phyloP scores from a whole-genome alignment of 2,113 vertebrate genomes.

The Syngnathus scovelli region DNA sequence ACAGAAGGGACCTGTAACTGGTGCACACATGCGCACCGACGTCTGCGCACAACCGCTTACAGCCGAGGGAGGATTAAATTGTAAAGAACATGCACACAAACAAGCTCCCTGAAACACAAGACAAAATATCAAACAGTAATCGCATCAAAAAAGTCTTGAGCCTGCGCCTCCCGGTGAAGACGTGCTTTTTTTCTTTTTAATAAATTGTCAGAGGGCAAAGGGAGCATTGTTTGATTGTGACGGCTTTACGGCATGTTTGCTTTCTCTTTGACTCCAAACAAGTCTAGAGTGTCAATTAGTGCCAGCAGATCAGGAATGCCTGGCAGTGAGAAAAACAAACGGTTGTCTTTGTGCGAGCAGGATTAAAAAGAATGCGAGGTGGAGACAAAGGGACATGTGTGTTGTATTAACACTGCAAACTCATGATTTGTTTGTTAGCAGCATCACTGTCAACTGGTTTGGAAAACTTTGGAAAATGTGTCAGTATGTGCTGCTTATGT shows the following conservation, averaged over 20 bases:
- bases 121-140: conserved; percentile 21
- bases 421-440: conserved; percentile 46
- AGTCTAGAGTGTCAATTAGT: conserved; percentile 62
- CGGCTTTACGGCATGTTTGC: conserved; percentile 54
- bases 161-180: conserved; percentile 7
- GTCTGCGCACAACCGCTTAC: background rate
- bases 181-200: conserved; percentile 11
- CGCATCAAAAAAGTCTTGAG: conserved; percentile 33
- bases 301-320: conserved; percentile 49
- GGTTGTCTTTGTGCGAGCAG: conserved; percentile 46
- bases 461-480: conserved; percentile 4
- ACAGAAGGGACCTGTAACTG: conserved; percentile 38
- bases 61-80: conserved; percentile 21
- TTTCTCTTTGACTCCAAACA: conserved; percentile 41
- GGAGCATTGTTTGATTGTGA: conserved; percentile 54
- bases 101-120: conserved; percentile 14
- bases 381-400: conserved; percentile 37
- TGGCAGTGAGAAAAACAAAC: conserved; percentile 50
- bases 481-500: background rate
- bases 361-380: conserved; percentile 47
- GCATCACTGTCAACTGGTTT: conserved; percentile 11
- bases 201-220: conserved; percentile 29
- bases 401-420: conserved; percentile 44
- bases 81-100: background rate
- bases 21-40: conserved; percentile 7